Evolutionary conservation across 2,888 invertebrate genomes (phyloP).

Genomic region (Sarcophaga subvicina): DNA sequence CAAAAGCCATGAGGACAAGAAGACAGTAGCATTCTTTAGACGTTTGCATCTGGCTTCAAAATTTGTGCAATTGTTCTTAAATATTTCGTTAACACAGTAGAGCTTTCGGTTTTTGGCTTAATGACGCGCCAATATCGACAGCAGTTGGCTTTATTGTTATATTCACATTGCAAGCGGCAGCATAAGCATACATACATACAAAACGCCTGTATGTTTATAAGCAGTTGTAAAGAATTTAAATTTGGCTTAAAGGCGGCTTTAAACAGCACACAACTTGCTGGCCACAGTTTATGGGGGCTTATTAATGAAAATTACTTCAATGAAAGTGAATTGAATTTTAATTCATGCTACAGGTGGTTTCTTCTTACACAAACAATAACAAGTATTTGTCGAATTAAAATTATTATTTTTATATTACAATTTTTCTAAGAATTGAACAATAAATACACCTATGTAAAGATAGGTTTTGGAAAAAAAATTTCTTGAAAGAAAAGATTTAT

Average conservation of each 20-base stretch:
- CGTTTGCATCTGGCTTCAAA: conserved; percentile 65
- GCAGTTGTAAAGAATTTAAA: conserved; percentile 18
- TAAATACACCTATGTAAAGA: too few species aligned
- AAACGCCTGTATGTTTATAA: neutral
- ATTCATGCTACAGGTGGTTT: conserved; percentile 57
- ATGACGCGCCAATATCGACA: conserved; percentile 65
- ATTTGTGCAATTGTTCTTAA: conserved; percentile 58
- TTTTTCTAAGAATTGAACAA: too few species aligned
- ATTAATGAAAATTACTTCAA: conserved; percentile 42
- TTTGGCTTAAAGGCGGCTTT: conserved; percentile 6
- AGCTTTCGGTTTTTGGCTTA: conserved; percentile 35
- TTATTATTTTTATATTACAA: too few species aligned
- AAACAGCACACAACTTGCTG: neutral
- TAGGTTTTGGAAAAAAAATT: too few species aligned
- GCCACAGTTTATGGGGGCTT: conserved; percentile 55
- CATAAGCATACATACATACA: too few species aligned
- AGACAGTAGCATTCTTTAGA: conserved; percentile 61
- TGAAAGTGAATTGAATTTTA: conserved; percentile 61
- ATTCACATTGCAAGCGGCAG: neutral
- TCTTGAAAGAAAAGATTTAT: too few species aligned
- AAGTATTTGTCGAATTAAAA: neutral
- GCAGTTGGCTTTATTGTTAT: conserved; percentile 47
- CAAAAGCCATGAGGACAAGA: conserved; percentile 46
- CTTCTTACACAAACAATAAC: neutral
- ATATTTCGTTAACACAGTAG: conserved; percentile 29